A percentile compares a stretch with the other conserved stretches of the same genome.
Evolutionary conservation across 2,113 vertebrate species (phyloP).

Genomic region (Myiopsitta monachus): DNA sequence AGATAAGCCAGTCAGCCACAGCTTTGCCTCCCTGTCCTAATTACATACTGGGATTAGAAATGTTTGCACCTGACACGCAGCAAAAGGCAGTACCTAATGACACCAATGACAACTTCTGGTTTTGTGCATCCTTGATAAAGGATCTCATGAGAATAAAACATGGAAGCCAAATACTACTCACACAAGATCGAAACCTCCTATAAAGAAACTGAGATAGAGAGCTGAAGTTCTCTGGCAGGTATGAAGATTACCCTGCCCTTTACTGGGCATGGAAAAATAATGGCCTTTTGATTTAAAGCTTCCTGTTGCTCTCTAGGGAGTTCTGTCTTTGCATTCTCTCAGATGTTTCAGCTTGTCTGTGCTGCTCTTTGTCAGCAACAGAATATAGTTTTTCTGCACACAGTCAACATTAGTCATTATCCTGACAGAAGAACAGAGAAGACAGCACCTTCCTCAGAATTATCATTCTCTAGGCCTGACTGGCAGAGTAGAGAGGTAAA

Average conservation of each 20-base stretch:
- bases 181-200: not conserved
- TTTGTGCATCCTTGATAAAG: not conserved
- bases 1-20: not conserved
- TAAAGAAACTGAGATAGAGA: not conserved
- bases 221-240: not conserved
- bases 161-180: not conserved
- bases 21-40: not conserved
- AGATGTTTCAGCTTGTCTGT: not conserved
- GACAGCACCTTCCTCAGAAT: not conserved
- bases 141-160: not conserved
- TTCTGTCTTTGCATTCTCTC: not conserved
- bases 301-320: conserved; percentile 10
- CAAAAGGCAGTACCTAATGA: not conserved
- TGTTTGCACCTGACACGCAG: not conserved
- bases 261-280: conserved; percentile 12
- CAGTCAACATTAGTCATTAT: not conserved
- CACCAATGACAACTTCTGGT: not conserved
- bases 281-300: conserved; percentile 47
- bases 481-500: not conserved
- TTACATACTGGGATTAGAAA: accelerated
- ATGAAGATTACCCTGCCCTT: not conserved
- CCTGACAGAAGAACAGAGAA: not conserved
- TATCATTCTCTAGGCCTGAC: not conserved
- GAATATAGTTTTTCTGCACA: conserved; percentile 10
- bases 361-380: conserved; percentile 18